Base-by-base conservation (phyloP, 2,113 vertebrate species). In the Phocoena phocoena region DNA sequence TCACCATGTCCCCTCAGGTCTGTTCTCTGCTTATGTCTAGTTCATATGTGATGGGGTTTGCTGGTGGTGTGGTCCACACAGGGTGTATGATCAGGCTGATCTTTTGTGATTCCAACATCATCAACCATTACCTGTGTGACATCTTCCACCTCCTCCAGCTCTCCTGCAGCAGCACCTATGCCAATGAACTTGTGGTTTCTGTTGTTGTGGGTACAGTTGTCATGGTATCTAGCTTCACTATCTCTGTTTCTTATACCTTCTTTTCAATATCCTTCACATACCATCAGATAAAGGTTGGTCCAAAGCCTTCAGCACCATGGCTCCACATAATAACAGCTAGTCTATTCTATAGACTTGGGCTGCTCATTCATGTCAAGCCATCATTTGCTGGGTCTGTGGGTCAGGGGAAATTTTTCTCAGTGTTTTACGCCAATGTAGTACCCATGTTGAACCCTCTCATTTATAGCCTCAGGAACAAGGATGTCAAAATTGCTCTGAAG, bases 91-190 rank as follows among this genome's bases (percentile, higher is more conserved):
- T 77, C 2, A 88, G 67, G 2, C 41, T 98, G 28, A 60, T 8
- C 7, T 97, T 98, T 67, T 98, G 97, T 90, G 77, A 80, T 14
- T 88, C 80, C 31, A 91, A 60, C 0, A 3, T 93, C 23, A 82
- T 97, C 13, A 81, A 97, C 47, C 94, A 97, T 38, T 98, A 96
- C 18, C 90, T 97, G 71, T 98, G 98, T 67, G 98, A 98, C 41
- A 97, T 98, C 0, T 95, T 98, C 50, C 97, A 96, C 0, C 84
- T 98, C 38, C 91, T 98, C 28, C 90, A 96, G 33, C 96, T 98
- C 18, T 96, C 96, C 68, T 97, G 95, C 15, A 92, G 85, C 21
- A 91, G 76, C 26, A 98, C 89, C 1, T 83, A 77, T 21, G 15
- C 60, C 6, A 97, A 96, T 50, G 95, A 96, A 14, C n/a, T 87